Conservation (phyloP, 2,888 invertebrate species). For the Listrodromus nycthemerus region DNA sequence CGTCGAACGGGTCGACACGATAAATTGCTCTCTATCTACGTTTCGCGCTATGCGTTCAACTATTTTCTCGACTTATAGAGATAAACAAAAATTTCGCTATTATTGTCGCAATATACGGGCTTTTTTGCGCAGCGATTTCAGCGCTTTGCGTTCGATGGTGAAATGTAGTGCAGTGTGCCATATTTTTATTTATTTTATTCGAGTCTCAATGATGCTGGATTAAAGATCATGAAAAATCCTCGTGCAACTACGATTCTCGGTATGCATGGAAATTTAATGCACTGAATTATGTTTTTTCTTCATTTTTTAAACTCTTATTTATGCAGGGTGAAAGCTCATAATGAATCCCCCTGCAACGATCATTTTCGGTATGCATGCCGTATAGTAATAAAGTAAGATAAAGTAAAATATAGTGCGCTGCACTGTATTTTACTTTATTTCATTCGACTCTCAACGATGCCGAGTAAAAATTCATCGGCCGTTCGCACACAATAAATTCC, state of each 20-base stretch:
- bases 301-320: no score
- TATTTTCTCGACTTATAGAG: neutral
- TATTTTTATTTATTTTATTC: no score
- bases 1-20: neutral
- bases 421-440: neutral
- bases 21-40: neutral
- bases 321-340: conserved; percentile 27
- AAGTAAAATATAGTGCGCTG: no score
- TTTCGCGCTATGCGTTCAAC: neutral
- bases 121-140: neutral
- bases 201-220: neutral
- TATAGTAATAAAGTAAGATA: no score
- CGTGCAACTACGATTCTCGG: no score
- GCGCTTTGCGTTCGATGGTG: neutral
- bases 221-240: no score
- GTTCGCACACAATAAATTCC: neutral
- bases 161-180: neutral
- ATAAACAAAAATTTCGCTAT: no score
- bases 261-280: no score
- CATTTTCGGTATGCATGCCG: neutral
- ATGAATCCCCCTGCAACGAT: neutral
- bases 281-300: no score
- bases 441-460: neutral
- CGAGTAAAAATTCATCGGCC: conserved; percentile 12
- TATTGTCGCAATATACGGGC: neutral